Conservation (phyloP, 1,140 invertebrate genomes). For the Lepidotrigona ventralis region DNA sequence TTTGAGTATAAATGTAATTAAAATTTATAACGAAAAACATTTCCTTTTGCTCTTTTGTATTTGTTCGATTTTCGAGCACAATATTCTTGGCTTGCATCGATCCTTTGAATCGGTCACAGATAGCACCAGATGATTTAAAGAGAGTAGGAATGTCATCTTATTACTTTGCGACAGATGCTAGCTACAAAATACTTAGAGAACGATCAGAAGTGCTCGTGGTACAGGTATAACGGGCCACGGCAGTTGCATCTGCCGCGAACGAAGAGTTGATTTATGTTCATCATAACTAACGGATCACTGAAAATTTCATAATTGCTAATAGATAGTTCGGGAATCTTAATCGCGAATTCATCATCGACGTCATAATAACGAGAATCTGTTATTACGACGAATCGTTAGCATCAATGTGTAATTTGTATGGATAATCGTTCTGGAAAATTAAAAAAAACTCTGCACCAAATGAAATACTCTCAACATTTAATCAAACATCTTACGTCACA, state of each 20-base stretch:
- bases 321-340: constrained; percentile 40
- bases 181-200: neutral
- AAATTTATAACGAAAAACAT: neutral
- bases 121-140: neutral
- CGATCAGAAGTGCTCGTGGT: constrained; percentile 16
- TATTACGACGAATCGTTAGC: neutral
- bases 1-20: too few relatives aligned
- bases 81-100: too few relatives aligned
- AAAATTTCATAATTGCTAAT: constrained; percentile 58
- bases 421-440: neutral
- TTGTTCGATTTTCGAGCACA: neutral
- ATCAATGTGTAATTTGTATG: too few relatives aligned
- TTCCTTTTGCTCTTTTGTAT: neutral
- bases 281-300: constrained; percentile 55
- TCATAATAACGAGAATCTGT: neutral
- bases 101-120: neutral
- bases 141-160: neutral
- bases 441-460: neutral
- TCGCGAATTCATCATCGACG: constrained; percentile 14
- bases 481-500: too few relatives aligned
- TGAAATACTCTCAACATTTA: neutral
- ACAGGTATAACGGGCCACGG: constrained; percentile 51
- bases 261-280: constrained; percentile 55
- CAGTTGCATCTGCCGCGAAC: constrained; percentile 53
- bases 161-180: constrained; percentile 28